Conservation (phyloP, 2,797 vertebrate genomes). For the Sebastes elongatus region DNA sequence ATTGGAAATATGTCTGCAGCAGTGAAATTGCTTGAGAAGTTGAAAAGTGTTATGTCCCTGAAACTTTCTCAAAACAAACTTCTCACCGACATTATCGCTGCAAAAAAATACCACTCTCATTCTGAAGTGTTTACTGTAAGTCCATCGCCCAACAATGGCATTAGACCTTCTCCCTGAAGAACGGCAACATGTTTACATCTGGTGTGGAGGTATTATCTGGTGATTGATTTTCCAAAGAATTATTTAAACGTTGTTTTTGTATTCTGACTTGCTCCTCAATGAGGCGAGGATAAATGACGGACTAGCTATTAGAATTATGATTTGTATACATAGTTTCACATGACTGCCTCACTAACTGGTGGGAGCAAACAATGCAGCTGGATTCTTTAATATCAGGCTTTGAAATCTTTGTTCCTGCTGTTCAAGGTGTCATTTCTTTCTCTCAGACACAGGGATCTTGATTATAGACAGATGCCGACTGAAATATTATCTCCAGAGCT, state of each 20-base stretch:
- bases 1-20: too few species aligned
- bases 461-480: slow-evolving; percentile 23
- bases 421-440: slow-evolving; percentile 17
- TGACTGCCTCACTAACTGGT: not conserved
- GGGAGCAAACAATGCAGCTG: not conserved
- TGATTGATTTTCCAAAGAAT: not conserved
- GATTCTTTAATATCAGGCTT: not conserved
- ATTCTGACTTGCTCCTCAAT: not conserved
- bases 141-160: not conserved
- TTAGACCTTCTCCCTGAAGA: not conserved
- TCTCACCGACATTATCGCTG: not conserved
- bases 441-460: not conserved
- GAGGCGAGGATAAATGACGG: not conserved
- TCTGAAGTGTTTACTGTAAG: slow-evolving; percentile 4
- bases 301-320: not conserved
- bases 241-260: not conserved
- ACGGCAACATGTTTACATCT: not conserved
- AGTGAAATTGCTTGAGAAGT: too few species aligned
- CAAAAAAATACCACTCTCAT: not conserved
- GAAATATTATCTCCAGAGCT: slow-evolving; percentile 21
- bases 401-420: slow-evolving; percentile 17
- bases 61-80: slow-evolving; percentile 15
- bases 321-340: slow-evolving; percentile 28
- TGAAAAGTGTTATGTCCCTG: not conserved
- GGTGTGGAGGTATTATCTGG: not conserved